These are phyloP conservation scores for Trichacis sp. DNA, from an alignment of 2,888 invertebrate genomes.

Conservation along the genomic window DNA sequence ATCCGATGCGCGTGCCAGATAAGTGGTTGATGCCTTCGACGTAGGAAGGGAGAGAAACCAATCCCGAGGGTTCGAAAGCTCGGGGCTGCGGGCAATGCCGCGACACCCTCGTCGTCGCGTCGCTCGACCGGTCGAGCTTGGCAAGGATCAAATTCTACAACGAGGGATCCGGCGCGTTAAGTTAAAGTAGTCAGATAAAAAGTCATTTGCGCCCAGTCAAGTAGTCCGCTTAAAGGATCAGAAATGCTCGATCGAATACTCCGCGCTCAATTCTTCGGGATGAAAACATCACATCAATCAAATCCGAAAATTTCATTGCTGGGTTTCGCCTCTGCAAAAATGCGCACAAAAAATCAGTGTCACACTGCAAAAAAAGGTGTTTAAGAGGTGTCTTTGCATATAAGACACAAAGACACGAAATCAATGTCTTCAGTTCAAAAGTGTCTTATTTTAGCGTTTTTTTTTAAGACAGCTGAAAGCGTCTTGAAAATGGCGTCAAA, in stretches of 20 bases:
- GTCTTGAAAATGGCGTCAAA: too few species aligned
- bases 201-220: slow-evolving; percentile 66
- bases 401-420: too few species aligned
- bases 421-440: too few species aligned
- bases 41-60: slow-evolving; percentile 48
- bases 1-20: slow-evolving; percentile 70
- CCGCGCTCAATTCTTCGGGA: slow-evolving; percentile 4
- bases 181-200: slow-evolving; percentile 51
- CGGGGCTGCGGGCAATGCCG: slow-evolving; percentile 42
- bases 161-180: slow-evolving; percentile 23
- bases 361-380: too few species aligned
- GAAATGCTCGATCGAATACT: slow-evolving; percentile 45
- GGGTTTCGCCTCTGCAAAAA: too few species aligned
- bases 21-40: slow-evolving; percentile 66
- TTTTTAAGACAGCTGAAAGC: too few species aligned
- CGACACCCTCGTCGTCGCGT: slow-evolving; percentile 57
- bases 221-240: slow-evolving; percentile 65
- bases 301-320: too few species aligned
- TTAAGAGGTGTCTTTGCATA: too few species aligned
- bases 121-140: slow-evolving; percentile 48
- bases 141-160: slow-evolving; percentile 65
- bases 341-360: too few species aligned
- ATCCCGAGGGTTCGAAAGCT: slow-evolving; percentile 43
- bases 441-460: too few species aligned
- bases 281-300: slow-evolving; percentile 3